A percentile compares a stretch with the other conserved stretches of the same genome.
Conservation (phyloP, 2,113 vertebrate species). For the Pungitius pungitius region DNA sequence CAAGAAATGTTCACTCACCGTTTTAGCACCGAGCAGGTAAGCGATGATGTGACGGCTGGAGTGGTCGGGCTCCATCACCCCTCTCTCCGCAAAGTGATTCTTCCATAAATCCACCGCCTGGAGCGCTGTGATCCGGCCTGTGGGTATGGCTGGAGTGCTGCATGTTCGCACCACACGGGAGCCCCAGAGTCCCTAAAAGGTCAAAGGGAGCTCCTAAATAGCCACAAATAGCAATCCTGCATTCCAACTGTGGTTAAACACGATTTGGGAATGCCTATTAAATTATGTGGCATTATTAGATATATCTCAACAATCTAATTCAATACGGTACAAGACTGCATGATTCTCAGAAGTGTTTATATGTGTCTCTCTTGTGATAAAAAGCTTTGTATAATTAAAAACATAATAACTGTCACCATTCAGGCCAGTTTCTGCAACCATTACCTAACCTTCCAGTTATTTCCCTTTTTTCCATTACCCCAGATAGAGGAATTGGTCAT, state of each 20-base stretch:
- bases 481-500: neutral
- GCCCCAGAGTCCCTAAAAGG: slow-evolving; percentile 43
- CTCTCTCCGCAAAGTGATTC: slow-evolving; percentile 79
- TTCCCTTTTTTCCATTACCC: neutral
- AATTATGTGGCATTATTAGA: neutral
- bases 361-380: neutral
- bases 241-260: neutral
- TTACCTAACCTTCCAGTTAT: neutral
- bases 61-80: slow-evolving; percentile 85
- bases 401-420: neutral
- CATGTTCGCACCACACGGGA: neutral
- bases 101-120: slow-evolving; percentile 83
- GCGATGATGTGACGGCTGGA: slow-evolving; percentile 92
- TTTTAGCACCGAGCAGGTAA: slow-evolving; percentile 92
- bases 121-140: slow-evolving; percentile 63
- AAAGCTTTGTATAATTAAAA: neutral
- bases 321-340: neutral
- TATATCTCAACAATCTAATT: neutral
- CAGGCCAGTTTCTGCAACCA: neutral
- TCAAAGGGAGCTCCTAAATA: neutral
- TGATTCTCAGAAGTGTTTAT: neutral
- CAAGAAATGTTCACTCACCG: slow-evolving; percentile 75
- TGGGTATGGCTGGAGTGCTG: slow-evolving; percentile 51
- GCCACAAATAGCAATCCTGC: neutral
- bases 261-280: neutral